Conservation (phyloP, 2,888 invertebrate species). For the Cantharis lateralis region DNA sequence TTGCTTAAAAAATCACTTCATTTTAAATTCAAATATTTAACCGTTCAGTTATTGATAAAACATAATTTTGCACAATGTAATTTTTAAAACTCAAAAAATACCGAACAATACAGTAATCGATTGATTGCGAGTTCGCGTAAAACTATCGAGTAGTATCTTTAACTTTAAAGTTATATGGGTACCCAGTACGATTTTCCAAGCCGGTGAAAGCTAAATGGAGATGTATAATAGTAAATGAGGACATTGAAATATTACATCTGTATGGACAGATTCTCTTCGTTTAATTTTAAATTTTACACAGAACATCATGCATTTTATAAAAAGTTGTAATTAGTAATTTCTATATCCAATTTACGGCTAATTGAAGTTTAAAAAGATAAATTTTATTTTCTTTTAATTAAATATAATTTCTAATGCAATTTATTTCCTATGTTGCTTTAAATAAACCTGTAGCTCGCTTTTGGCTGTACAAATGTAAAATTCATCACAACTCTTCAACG, state of each 20-base stretch:
- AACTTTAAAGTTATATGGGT: constrained; percentile 1
- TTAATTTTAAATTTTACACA: not conserved
- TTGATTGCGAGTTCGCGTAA: constrained; percentile 1
- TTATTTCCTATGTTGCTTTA: not conserved
- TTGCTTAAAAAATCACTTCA: not conserved
- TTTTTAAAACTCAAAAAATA: not conserved
- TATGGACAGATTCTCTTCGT: not conserved
- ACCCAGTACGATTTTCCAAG: constrained; percentile 1
- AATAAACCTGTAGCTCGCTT: not conserved
- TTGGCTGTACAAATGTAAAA: not conserved
- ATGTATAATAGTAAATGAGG: constrained; percentile 31
- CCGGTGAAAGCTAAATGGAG: constrained; percentile 34
- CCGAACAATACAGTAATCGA: not conserved
- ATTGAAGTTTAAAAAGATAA: not conserved
- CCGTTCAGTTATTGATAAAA: not conserved
- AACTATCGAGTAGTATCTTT: not conserved
- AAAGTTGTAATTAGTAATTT: not conserved
- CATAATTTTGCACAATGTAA: not conserved
- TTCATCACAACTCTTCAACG: not conserved
- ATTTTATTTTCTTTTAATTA: not conserved
- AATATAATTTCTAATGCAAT: not conserved
- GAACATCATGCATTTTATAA: not conserved
- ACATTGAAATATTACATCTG: constrained; percentile 22
- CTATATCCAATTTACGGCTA: not conserved
- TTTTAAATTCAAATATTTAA: not conserved